Evolutionary conservation across 2,113 vertebrate species (phyloP).

Genomic region (Crotalus tigris): DNA sequence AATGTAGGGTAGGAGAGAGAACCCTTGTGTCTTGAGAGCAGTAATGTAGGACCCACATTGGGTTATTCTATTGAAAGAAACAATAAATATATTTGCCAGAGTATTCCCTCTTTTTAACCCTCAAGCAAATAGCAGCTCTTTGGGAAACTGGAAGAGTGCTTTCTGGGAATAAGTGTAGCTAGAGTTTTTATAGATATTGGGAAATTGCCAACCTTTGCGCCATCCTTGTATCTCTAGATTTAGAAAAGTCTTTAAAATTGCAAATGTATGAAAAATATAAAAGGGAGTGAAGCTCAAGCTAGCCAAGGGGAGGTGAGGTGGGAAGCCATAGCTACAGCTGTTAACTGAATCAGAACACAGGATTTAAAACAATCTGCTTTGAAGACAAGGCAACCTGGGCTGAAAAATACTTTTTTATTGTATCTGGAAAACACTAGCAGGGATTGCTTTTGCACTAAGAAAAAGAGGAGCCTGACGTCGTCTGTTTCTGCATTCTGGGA

Average conservation of each 20-base stretch:
- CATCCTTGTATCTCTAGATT: neutral
- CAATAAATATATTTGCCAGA: neutral
- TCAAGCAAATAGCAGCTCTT: neutral
- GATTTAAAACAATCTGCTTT: neutral
- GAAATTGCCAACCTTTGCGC: neutral
- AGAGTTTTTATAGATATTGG: neutral
- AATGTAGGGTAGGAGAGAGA: neutral
- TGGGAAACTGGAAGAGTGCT: neutral
- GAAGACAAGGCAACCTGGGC: neutral
- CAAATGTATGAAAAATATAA: neutral
- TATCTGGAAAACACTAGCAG: neutral
- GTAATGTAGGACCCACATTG: too few relatives aligned
- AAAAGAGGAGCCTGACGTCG: neutral
- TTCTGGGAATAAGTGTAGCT: neutral
- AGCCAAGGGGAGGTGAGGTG: neutral
- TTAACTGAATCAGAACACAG: neutral
- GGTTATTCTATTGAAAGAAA: too few relatives aligned
- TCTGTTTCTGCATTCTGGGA: neutral
- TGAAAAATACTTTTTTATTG: neutral
- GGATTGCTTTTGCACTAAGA: neutral
- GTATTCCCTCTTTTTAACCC: neutral
- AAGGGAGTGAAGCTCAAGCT: neutral
- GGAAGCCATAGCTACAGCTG: neutral
- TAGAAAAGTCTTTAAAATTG: neutral
- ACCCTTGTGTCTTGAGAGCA: too few relatives aligned